Conservation (phyloP, 2,797 vertebrate genomes). For the Babyrousa celebensis region DNA sequence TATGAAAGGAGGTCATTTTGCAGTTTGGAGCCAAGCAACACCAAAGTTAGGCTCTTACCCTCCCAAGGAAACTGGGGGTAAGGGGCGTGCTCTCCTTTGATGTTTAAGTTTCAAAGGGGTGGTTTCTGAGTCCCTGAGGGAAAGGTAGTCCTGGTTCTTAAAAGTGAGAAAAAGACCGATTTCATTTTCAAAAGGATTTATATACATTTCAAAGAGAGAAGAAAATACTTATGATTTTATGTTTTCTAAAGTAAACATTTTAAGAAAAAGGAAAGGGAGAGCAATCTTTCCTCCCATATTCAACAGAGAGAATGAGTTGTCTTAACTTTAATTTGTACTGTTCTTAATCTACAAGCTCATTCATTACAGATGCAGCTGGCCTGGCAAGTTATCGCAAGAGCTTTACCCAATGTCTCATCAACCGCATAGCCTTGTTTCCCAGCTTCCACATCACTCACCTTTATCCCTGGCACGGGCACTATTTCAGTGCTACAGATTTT, state of each 20-base stretch:
- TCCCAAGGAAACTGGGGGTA: neutral
- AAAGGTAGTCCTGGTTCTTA: neutral
- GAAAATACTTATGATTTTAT: neutral
- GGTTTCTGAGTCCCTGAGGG: neutral
- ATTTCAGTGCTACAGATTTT: neutral
- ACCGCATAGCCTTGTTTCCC: neutral
- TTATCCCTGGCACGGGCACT: neutral
- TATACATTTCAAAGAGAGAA: neutral
- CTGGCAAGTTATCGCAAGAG: neutral
- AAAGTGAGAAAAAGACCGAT: neutral
- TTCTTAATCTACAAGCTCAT: neutral
- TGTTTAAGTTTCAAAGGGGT: neutral
- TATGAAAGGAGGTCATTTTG: neutral
- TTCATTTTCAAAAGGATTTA: neutral
- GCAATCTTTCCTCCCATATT: neutral
- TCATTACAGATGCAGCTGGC: no score
- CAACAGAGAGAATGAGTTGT: neutral
- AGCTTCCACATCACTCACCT: neutral
- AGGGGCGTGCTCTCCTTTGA: accelerated
- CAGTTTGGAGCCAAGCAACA: neutral
- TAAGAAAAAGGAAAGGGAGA: neutral
- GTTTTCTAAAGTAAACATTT: neutral
- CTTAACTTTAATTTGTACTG: neutral
- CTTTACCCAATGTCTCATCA: neutral
- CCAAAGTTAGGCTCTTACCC: neutral